Base-by-base conservation (phyloP, 2,113 vertebrate genomes). In the Abramis brama region DNA sequence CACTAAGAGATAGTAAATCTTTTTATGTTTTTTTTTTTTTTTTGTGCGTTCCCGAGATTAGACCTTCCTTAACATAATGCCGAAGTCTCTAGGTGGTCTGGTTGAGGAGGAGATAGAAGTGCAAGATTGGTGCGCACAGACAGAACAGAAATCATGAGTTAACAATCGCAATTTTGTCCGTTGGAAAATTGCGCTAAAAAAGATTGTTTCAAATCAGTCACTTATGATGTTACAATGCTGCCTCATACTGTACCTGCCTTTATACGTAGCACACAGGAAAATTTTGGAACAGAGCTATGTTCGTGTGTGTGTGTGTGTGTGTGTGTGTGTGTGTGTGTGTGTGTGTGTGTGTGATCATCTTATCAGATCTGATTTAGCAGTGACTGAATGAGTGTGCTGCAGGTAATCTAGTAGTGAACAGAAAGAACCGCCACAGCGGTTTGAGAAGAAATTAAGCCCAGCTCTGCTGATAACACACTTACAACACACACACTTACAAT, bases 381-480 rank as follows among this genome's bases (percentile, higher is more conserved):
- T 33, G 55, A 9, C 74, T 87, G 83, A 89, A 85, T 83, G 83
- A 85, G 66, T 70, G 79, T 83, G 64, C 77, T 62, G 83, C 73
- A 87, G 83, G 86, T 89, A 85, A 87, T 89, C 85, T 87, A 79
- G 86, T 79, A 25, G 57, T 82, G 88, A 81, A 87, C 82, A 79
- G 62, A 85, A 87, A 89, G 82, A 77, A 76, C 60, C 47, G 71
- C 60, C 85, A 73, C 62, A 75, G 82, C 68, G 73, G 78, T 79
- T 13, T 36, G 82, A 62, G 60, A 27, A 70, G 77, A 83, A 81
- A 87, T 89, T 79, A 83, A 82, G 70, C 68, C 70, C 60, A 19
- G 36, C 70, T 83, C 89, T 79, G 88, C 88, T 93, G 90, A 92
- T 87, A 60, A 86, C 27, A 76, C 76, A 12, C 39, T 89, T 90